Base-by-base conservation (phyloP, 1,140 invertebrate genomes). In the Mercenaria mercenaria region DNA sequence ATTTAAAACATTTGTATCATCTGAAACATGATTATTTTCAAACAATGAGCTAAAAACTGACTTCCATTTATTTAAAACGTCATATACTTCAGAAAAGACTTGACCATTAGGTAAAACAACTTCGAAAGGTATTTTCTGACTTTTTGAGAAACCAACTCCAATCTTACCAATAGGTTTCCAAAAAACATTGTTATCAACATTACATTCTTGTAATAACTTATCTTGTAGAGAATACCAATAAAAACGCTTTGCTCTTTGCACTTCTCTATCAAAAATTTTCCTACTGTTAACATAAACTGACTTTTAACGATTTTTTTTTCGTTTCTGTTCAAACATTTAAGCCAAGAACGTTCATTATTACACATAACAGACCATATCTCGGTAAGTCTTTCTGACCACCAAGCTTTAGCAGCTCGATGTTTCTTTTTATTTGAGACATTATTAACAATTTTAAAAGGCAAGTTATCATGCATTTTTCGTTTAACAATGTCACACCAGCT, bases 151-250 rank as follows among this genome's bases (percentile, higher is more conserved):
- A 32, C 34, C 37, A 29, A 43, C 43, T 41, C 84, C 82, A 29
- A 86, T 43, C 77, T 77, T 86, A 39, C 84, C 84, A 39, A 76
- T 61, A 59, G 84, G 56, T 29, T 77, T 59, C 84, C 72, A 77
- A 26, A 86, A 77, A 15, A 2, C 10, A 61, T 23, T 61, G n/a
- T 37, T 26, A 41, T 77, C 72, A 59, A 77, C 72, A 10, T 76
- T 76, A 77, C 84, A 86, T 20, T 76, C 56, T 32, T 86, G 29
- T 26, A 84, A 50, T 3, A 84, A 11, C 13, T 84, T 20, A n/a
- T 47, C 47, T 11, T 84, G 82, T 15, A 84, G 10, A 13, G 23
- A 26, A 41, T 43, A 86, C 84, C 84, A 86, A 34, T 86, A 59
- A 59, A 39, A 26, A 10, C 84, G 72, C 37, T 86, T 64, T 37